Evolutionary conservation across 1,140 invertebrate species (phyloP).

Genomic region (Drosophila nigrodunni): DNA sequence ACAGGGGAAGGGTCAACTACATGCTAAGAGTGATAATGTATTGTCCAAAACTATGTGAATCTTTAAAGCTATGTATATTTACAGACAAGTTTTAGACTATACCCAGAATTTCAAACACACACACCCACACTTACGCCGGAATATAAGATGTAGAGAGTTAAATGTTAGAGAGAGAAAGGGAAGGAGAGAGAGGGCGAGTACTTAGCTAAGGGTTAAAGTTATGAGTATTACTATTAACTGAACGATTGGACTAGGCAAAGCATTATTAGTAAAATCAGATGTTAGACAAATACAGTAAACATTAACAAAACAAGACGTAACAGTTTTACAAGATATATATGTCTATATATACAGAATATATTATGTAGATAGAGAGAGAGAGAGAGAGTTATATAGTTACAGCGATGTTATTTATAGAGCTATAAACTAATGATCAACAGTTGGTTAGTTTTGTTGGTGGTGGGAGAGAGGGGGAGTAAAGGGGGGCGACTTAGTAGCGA

Average conservation of each 20-base stretch:
- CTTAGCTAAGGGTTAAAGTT: slow-evolving; percentile 7
- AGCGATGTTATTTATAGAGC: slow-evolving; percentile 20
- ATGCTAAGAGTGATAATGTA: slow-evolving; percentile 54
- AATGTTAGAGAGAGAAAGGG: slow-evolving; percentile 4
- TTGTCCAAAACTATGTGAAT: slow-evolving; percentile 39
- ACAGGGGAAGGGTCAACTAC: slow-evolving; percentile 22
- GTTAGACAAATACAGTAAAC: slow-evolving; percentile 66
- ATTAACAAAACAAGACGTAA: slow-evolving; percentile 47
- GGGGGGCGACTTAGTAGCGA: slow-evolving; percentile 48
- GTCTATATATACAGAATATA: slow-evolving; percentile 16
- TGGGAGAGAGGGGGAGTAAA: neutral
- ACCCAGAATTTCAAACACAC: slow-evolving; percentile 44
- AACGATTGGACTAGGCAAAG: slow-evolving; percentile 28
- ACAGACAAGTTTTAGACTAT: slow-evolving; percentile 41
- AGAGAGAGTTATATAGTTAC: neutral
- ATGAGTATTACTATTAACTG: slow-evolving; percentile 37
- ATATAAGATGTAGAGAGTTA: slow-evolving; percentile 13
- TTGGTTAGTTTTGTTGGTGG: slow-evolving; percentile 31
- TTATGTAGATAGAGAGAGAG: neutral
- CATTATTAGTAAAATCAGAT: slow-evolving; percentile 56
- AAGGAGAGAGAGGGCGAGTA: neutral
- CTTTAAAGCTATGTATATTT: slow-evolving; percentile 38
- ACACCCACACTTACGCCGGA: slow-evolving; percentile 42
- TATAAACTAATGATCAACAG: slow-evolving; percentile 29
- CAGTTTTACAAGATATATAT: slow-evolving; percentile 25